Conservation (phyloP, 1,140 invertebrate species). For the Antheraea mylitta region DNA sequence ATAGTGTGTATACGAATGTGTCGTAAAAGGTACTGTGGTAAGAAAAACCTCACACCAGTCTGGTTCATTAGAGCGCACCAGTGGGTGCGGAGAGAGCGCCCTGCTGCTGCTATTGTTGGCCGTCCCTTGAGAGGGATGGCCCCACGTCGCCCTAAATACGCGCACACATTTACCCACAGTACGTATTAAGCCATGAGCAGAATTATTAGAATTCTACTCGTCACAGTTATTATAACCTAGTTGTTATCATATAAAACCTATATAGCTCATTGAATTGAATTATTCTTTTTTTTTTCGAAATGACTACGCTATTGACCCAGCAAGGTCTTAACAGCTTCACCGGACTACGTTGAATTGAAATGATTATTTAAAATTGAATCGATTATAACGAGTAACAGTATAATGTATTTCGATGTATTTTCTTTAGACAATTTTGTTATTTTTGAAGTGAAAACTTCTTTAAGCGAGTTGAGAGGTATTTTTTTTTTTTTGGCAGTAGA, state of each 20-base stretch:
- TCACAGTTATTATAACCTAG: background rate
- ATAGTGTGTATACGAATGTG: constrained; percentile 22
- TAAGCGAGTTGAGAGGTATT: too few species aligned
- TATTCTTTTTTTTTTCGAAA: too few species aligned
- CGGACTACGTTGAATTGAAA: too few species aligned
- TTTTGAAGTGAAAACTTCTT: too few species aligned
- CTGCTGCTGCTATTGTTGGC: constrained; percentile 66
- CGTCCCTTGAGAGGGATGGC: constrained; percentile 58
- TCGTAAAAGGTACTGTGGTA: constrained; percentile 40
- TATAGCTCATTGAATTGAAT: too few species aligned
- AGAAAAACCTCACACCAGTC: constrained; percentile 45
- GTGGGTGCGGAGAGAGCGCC: constrained; percentile 54
- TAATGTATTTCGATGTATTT: too few species aligned
- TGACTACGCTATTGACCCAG: too few species aligned
- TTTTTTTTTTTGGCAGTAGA: too few species aligned
- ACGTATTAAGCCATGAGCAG: background rate
- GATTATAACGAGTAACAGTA: too few species aligned
- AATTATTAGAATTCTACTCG: background rate
- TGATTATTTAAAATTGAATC: too few species aligned
- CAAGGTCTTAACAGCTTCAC: too few species aligned
- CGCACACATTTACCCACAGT: background rate
- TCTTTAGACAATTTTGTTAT: too few species aligned
- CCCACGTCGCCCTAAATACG: constrained; percentile 57
- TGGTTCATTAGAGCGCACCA: constrained; percentile 70
- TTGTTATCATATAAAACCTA: background rate